Conservation (phyloP, 2,888 invertebrate species). For the Sicus ferrugineus region DNA sequence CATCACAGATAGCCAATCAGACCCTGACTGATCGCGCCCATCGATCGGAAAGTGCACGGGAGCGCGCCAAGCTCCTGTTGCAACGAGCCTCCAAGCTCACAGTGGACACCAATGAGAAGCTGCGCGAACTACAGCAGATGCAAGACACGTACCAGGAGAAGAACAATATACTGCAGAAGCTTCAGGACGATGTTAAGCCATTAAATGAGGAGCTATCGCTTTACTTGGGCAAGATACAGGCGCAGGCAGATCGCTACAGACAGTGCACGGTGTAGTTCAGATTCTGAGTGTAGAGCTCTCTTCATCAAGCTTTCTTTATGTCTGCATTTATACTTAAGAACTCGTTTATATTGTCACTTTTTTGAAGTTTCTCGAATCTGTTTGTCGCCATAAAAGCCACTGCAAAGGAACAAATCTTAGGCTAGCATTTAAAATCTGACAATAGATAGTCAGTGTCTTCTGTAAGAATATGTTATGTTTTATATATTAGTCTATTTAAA, state of each 20-base stretch:
- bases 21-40: conserved; percentile 77
- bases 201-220: conserved; percentile 71
- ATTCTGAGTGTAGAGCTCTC: conserved; percentile 3
- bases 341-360: conserved; percentile 24
- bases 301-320: conserved; percentile 10
- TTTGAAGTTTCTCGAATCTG: conserved; percentile 7
- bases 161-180: conserved; percentile 68
- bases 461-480: conserved; percentile 39
- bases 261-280: conserved; percentile 64
- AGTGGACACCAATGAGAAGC: conserved; percentile 77
- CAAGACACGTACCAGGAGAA: conserved; percentile 70
- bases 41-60: conserved; percentile 80
- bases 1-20: conserved; percentile 75
- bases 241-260: conserved; percentile 71
- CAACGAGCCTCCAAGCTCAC: conserved; percentile 84
- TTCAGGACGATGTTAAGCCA: conserved; percentile 70
- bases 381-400: conserved; percentile 31
- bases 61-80: conserved; percentile 78
- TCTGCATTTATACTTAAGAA: conserved; percentile 36
- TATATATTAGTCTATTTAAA: conserved; percentile 39
- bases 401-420: conserved; percentile 36
- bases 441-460: conserved; percentile 15
- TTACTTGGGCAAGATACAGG: conserved; percentile 71
- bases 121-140: conserved; percentile 72
- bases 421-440: conserved; percentile 23